phyloP scores from a whole-genome alignment of 1,140 invertebrate genomes.

The Diachasma alloeum region DNA sequence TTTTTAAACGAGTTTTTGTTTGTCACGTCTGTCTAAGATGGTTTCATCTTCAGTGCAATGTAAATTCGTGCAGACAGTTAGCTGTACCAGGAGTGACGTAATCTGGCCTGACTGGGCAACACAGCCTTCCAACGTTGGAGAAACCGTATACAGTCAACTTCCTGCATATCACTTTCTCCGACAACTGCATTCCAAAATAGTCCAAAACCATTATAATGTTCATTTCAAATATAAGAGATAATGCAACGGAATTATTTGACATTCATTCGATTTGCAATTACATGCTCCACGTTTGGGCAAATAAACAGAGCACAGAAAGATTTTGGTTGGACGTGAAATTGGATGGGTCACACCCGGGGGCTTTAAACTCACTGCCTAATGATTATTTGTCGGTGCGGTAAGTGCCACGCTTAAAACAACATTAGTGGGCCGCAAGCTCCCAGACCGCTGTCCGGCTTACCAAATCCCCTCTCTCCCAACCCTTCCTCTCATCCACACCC shows the following conservation, averaged over 20 bases:
- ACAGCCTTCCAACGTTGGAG: background rate
- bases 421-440: slow-evolving; percentile 33
- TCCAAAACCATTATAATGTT: background rate
- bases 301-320: background rate
- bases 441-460: slow-evolving; percentile 19
- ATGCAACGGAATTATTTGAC: background rate
- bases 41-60: background rate
- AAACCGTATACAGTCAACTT: background rate
- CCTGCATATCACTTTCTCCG: background rate
- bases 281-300: background rate
- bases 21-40: slow-evolving; percentile 1
- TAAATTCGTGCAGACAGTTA: slow-evolving; percentile 3
- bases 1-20: background rate
- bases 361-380: slow-evolving; percentile 37
- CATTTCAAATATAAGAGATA: background rate
- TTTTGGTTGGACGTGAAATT: background rate
- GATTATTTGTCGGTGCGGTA: slow-evolving; percentile 40
- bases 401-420: slow-evolving; percentile 39
- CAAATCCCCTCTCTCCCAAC: background rate
- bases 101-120: background rate
- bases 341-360: slow-evolving; percentile 15
- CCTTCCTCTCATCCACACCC: background rate
- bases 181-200: background rate
- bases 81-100: background rate
- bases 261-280: background rate